Percentiles rank a stretch among this genome's conserved stretches.
phyloP scores from a whole-genome alignment of 1,140 invertebrate species.

The Camponotus floridanus region DNA sequence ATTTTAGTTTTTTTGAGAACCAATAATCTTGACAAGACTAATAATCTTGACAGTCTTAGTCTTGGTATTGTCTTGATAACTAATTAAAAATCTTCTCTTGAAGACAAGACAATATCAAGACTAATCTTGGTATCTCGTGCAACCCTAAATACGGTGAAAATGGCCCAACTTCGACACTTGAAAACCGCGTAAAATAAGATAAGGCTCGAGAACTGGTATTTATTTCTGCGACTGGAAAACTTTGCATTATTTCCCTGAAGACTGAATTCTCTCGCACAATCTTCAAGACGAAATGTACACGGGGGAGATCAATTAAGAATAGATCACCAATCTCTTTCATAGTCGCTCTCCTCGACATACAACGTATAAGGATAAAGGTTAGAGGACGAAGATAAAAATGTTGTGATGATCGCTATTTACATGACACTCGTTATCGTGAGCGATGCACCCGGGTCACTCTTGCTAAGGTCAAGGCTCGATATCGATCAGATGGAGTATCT shows the following conservation, averaged over 20 bases:
- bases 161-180: background rate
- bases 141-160: conserved; percentile 11
- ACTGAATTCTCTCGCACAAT: background rate
- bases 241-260: background rate
- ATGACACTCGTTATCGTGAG: conserved; percentile 36
- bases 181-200: conserved; percentile 4
- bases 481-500: conserved; percentile 74
- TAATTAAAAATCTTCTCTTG: too few relatives aligned
- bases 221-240: background rate
- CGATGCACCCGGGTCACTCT: conserved; percentile 56
- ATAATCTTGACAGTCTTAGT: too few relatives aligned
- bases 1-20: too few relatives aligned
- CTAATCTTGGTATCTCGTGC: too few relatives aligned
- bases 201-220: background rate
- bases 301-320: background rate
- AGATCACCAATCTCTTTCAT: background rate
- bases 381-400: background rate
- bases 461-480: conserved; percentile 80
- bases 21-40: too few relatives aligned
- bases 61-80: too few relatives aligned
- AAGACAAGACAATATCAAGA: too few relatives aligned
- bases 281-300: background rate
- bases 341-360: too few relatives aligned
- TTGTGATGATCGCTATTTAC: background rate
- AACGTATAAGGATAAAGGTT: background rate